Percentiles rank a stretch among this genome's conserved stretches.
These are phyloP conservation scores for Mamestra brassicae DNA, from an alignment of 2,888 invertebrate genomes.

Conservation along the genomic window DNA sequence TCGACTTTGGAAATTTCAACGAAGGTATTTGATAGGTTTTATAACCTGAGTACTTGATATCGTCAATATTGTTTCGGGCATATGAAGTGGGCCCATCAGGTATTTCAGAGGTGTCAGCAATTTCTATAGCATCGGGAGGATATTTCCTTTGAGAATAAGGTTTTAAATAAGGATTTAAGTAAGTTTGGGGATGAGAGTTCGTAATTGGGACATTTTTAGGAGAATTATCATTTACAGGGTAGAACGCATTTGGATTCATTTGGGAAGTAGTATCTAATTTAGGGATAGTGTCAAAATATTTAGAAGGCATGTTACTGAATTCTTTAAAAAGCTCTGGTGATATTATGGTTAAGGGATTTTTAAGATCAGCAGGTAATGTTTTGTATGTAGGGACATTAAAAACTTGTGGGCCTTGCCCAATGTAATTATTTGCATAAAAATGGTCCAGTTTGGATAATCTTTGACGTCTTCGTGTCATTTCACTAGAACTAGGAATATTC, in stretches of 20 bases:
- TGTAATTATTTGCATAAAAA: slow-evolving; percentile 30
- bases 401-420: background rate
- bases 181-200: background rate
- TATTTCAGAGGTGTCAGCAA: background rate
- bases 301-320: background rate
- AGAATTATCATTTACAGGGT: background rate
- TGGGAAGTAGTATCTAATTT: background rate
- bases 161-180: background rate
- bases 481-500: background rate
- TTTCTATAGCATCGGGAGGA: background rate
- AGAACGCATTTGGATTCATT: background rate
- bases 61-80: background rate
- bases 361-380: background rate
- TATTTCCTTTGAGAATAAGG: background rate
- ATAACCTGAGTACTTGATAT: slow-evolving; percentile 44
- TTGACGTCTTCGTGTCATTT: background rate
- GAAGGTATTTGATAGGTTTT: slow-evolving; percentile 35
- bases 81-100: background rate
- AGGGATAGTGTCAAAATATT: background rate
- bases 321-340: background rate
- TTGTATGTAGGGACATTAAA: background rate
- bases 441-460: background rate
- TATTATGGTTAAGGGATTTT: fast-evolving
- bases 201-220: background rate
- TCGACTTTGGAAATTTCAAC: background rate